phyloP scores from a whole-genome alignment of 2,888 invertebrate genomes.

The Unio delphinus region DNA sequence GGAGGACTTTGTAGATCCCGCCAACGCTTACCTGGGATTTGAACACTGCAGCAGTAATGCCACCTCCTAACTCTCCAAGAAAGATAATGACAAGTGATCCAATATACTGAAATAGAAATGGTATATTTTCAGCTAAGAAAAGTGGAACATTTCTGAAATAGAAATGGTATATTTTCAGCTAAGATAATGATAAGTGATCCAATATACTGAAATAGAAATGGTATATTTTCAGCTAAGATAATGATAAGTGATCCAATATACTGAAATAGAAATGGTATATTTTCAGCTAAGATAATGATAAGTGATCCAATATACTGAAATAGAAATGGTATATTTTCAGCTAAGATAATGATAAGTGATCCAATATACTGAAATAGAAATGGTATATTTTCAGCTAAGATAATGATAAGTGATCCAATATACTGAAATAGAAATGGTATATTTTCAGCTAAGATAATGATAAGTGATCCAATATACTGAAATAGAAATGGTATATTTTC shows the following conservation, averaged over 20 bases:
- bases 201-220: constrained; percentile 40
- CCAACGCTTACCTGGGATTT: constrained; percentile 37
- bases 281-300: constrained; percentile 8
- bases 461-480: constrained; percentile 41
- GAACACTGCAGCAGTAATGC: constrained; percentile 45
- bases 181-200: constrained; percentile 32
- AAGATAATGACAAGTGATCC: constrained; percentile 38
- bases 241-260: constrained; percentile 39
- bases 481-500: constrained; percentile 13
- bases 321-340: background rate
- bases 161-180: no score
- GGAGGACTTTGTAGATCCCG: no score
- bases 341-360: constrained; percentile 24
- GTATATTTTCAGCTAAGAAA: no score
- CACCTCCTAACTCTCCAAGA: constrained; percentile 41
- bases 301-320: constrained; percentile 46
- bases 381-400: background rate
- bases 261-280: constrained; percentile 26
- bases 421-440: constrained; percentile 34
- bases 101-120: constrained; percentile 43
- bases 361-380: constrained; percentile 40
- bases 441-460: constrained; percentile 25
- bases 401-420: constrained; percentile 34
- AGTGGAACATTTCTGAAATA: no score
- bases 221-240: background rate